Conservation (phyloP, 1,140 invertebrate species). For the Dendroctonus ponderosae region DNA sequence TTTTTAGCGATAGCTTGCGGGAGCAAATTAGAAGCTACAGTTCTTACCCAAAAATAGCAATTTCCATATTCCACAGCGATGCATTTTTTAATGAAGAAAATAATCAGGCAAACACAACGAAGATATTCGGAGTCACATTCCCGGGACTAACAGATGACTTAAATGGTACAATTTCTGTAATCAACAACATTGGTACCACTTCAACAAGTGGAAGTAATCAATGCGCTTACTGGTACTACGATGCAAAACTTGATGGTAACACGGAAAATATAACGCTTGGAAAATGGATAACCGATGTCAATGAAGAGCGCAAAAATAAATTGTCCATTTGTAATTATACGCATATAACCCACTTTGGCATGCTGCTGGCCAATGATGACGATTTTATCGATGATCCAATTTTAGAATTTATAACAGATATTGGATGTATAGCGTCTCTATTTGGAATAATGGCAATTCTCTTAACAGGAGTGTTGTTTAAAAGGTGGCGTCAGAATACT, state of each 20-base stretch:
- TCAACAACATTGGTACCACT: constrained; percentile 29
- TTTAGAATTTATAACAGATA: constrained; percentile 60
- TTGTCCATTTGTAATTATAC: constrained; percentile 37
- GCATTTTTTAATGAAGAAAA: constrained; percentile 37
- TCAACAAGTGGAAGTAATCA: constrained; percentile 11
- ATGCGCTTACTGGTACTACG: constrained; percentile 41
- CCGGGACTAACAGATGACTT: constrained; percentile 18
- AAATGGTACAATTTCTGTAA: constrained; percentile 14
- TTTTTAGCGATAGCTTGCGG: constrained; percentile 26
- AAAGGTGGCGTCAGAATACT: constrained; percentile 59
- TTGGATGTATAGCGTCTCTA: constrained; percentile 60
- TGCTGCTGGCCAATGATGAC: constrained; percentile 30
- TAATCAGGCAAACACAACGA: constrained; percentile 23
- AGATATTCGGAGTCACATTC: constrained; percentile 38
- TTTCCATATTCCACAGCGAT: constrained; percentile 34
- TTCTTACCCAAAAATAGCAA: constrained; percentile 22
- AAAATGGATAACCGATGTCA: constrained; percentile 32
- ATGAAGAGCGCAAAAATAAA: not conserved
- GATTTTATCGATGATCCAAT: constrained; percentile 26
- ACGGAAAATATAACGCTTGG: constrained; percentile 18
- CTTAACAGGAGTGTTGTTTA: constrained; percentile 59
- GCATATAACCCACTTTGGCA: constrained; percentile 46
- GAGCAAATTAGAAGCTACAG: constrained; percentile 24
- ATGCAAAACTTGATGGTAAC: not conserved
- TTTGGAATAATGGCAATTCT: constrained; percentile 59